These are phyloP conservation scores for Pseudorasbora parva DNA, from an alignment of 2,113 vertebrate genomes.

Conservation along the genomic window DNA sequence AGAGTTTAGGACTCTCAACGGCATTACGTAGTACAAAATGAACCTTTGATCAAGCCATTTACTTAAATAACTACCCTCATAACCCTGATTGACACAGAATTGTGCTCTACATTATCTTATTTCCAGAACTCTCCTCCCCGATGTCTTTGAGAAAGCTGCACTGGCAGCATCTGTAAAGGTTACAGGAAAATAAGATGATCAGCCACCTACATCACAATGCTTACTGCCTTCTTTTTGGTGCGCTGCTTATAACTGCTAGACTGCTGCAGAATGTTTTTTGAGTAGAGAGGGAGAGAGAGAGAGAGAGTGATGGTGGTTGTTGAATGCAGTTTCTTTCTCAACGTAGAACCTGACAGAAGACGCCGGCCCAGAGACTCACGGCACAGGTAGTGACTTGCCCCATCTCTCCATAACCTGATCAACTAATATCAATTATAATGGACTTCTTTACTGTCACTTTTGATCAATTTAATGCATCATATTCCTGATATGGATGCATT, in stretches of 20 bases:
- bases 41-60: neutral
- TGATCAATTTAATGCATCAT: too few relatives aligned
- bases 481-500: too few relatives aligned
- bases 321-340: conserved; percentile 32
- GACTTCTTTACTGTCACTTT: too few relatives aligned
- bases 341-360: conserved; percentile 96
- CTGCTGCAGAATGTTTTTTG: conserved; percentile 47
- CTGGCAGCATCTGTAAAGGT: conserved; percentile 43
- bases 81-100: conserved; percentile 9
- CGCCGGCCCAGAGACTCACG: conserved; percentile 91
- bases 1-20: neutral
- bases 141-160: neutral
- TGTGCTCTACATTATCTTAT: conserved; percentile 1
- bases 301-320: conserved; percentile 2
- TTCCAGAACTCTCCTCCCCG: conserved; percentile 9
- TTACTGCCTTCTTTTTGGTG: conserved; percentile 24
- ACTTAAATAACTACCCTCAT: conserved; percentile 17
- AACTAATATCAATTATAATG: neutral
- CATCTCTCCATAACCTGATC: neutral
- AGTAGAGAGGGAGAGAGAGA: neutral
- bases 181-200: conserved; percentile 50
- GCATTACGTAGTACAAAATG: neutral
- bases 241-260: conserved; percentile 41
- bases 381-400: conserved; percentile 83
- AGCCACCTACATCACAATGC: conserved; percentile 46